Base-by-base conservation (phyloP, 2,797 vertebrate genomes). In the Enteromius trimaculatus region DNA sequence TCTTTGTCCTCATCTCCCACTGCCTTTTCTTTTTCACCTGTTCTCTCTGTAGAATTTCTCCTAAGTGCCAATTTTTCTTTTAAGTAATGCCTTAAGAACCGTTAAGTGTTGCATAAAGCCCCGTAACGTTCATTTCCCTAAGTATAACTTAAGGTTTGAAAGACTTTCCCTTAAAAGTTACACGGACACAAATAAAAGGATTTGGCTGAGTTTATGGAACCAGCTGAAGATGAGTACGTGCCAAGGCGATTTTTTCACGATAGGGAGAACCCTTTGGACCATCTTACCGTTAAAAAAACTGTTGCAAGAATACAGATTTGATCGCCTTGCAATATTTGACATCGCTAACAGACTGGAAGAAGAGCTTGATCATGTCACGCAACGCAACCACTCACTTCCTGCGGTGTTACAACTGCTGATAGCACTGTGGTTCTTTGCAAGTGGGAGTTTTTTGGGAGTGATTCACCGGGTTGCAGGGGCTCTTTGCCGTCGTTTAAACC, bases 291-390 rank as follows among this genome's bases (percentile, higher is more conserved):
- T 37, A 6, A 6, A 37, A 31, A 37, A 37, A 1, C 37, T 37
- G 37, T 37, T 37, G 37, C 37, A 37, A 6, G 37, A 7, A 7
- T 37, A 7, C 37, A 37, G 37, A 66, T 37, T 37, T 37, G 37
- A 37, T 37, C 37, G 37, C 37, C 37, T 1, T 6, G 0, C 37
- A 37, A 37, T 39, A 8, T 39, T 9, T 66, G 34, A 66, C 17
- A 66, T 66, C 9, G 17, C 65, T 66, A 39, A 66, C 65, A 66
- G 8, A 66, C 64, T 66, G 64, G 64, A 66, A 66, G 29, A 7
- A 17, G 3, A 66, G 16, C 29, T 66, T 34, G 31, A 66, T 31
- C 31, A 60, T 23, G 23, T 60, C 23, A 60, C 3, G 44, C 44
- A 47, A 14, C 11, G 23, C 58, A 23, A 26, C 58, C 4, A 60